A percentile compares a stretch with the other conserved stretches of the same genome.
phyloP scores from a whole-genome alignment of 2,113 vertebrate species.

The Stigmatopora argus region DNA sequence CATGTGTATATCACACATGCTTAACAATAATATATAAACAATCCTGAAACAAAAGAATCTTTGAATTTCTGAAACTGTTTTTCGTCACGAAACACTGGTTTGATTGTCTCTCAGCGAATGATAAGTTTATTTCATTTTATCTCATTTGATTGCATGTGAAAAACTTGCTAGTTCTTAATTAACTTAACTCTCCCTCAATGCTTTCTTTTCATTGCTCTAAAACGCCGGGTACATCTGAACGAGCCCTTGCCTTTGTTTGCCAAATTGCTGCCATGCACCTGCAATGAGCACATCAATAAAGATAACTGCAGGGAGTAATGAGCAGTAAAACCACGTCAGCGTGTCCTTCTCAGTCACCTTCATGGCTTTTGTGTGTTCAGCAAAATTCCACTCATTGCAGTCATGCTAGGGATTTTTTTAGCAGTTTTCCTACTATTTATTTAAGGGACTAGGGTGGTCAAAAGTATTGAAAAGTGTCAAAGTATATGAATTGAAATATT shows the following conservation, averaged over 20 bases:
- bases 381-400: slow-evolving; percentile 63
- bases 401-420: slow-evolving; percentile 26
- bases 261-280: not conserved
- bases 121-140: not conserved
- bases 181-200: not conserved
- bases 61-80: not conserved
- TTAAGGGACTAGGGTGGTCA: no score
- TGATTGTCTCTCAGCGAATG: not conserved
- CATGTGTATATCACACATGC: not conserved
- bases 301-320: not conserved
- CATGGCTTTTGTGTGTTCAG: slow-evolving; percentile 51
- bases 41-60: not conserved
- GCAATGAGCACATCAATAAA: slow-evolving; percentile 1
- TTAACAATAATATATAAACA: not conserved
- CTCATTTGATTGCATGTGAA: not conserved
- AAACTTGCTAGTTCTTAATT: not conserved
- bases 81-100: slow-evolving; percentile 1
- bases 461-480: no score
- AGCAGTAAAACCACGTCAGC: slow-evolving; percentile 12
- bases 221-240: not conserved
- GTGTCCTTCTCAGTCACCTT: slow-evolving; percentile 11
- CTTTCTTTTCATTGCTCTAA: not conserved
- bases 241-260: not conserved
- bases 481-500: no score
- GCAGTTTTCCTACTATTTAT: not conserved